These are phyloP conservation scores for Tapera naevia DNA, from an alignment of 2,797 vertebrate species.

Conservation along the genomic window DNA sequence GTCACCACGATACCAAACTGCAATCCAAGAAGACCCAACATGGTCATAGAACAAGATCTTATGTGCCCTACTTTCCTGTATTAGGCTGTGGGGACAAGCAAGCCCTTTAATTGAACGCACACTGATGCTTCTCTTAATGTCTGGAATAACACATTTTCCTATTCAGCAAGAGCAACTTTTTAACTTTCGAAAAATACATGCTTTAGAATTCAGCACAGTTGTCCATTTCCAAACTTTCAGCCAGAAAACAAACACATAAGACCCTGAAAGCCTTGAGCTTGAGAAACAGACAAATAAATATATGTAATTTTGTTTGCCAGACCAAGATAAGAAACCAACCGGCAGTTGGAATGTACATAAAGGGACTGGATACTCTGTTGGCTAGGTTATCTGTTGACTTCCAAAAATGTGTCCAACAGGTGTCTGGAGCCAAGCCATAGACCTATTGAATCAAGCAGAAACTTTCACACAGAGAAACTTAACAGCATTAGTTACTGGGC, in stretches of 20 bases:
- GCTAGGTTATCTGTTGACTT: neutral
- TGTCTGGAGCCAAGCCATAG: neutral
- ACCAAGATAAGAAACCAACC: neutral
- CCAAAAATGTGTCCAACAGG: neutral
- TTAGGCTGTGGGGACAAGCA: neutral
- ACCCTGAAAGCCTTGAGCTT: neutral
- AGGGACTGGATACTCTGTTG: neutral
- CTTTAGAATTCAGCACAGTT: neutral
- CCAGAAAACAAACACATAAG: neutral
- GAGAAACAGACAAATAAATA: neutral
- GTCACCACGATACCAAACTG: neutral
- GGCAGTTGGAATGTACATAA: neutral
- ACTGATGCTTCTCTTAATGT: neutral
- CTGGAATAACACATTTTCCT: neutral
- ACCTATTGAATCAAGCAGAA: neutral
- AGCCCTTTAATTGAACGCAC: neutral
- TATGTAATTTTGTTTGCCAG: neutral
- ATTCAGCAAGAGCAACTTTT: neutral
- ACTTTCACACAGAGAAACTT: neutral
- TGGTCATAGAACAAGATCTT: neutral
- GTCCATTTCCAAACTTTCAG: neutral
- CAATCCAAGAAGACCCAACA: neutral
- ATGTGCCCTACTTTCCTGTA: neutral
- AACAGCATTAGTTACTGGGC: neutral
- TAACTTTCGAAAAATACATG: neutral